phyloP scores from a whole-genome alignment of 2,888 invertebrate genomes.

The Rhamnusium bicolor region DNA sequence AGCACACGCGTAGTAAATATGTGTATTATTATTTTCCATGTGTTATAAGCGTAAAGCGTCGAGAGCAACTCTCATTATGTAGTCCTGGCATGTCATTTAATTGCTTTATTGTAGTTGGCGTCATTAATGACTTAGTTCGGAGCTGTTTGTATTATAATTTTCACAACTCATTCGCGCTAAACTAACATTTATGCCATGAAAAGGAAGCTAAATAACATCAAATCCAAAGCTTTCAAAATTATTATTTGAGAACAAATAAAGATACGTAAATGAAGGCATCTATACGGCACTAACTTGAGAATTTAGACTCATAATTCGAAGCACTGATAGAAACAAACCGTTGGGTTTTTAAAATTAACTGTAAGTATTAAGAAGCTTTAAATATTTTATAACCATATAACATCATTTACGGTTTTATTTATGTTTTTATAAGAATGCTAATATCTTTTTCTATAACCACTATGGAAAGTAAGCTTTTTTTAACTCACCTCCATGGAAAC shows the following conservation, averaged over 20 bases:
- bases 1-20: neutral
- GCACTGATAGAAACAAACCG: too few species aligned
- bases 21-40: conserved; percentile 14
- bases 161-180: neutral
- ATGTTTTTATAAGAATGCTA: too few species aligned
- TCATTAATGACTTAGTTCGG: conserved; percentile 12
- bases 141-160: neutral
- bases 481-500: too few species aligned
- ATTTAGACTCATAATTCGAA: too few species aligned
- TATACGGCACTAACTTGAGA: too few species aligned
- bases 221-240: neutral
- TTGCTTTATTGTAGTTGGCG: conserved; percentile 14
- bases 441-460: too few species aligned
- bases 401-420: too few species aligned
- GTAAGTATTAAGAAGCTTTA: too few species aligned
- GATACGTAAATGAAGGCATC: neutral
- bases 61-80: conserved; percentile 13
- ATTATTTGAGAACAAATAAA: neutral
- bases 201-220: neutral
- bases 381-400: too few species aligned
- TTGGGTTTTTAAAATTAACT: too few species aligned
- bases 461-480: too few species aligned
- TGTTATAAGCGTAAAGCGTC: conserved; percentile 4
- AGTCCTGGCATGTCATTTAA: conserved; percentile 25
- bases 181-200: neutral